Evolutionary conservation across 2,113 vertebrate genomes (phyloP).

Genomic region (Trematomus loennbergii): DNA sequence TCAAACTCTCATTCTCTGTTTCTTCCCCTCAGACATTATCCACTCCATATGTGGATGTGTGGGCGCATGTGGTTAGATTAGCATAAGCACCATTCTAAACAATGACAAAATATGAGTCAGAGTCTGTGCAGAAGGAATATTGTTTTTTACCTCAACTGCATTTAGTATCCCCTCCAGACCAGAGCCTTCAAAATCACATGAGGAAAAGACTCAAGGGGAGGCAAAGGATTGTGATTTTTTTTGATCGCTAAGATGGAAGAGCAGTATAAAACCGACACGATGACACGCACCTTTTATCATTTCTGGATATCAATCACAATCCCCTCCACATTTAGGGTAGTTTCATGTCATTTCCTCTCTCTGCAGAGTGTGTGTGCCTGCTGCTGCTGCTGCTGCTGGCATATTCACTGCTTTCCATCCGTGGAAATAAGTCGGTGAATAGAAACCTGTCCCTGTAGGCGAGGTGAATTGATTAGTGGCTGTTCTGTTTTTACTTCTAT

Average conservation of each 20-base stretch:
- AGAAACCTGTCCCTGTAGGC: constrained; percentile 51
- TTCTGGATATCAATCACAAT: constrained; percentile 1
- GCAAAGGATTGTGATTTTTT: neutral
- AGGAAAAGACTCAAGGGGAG: neutral
- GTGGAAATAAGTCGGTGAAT: constrained; percentile 47
- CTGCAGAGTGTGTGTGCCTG: constrained; percentile 25
- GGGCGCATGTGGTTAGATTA: constrained; percentile 27
- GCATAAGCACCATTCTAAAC: constrained; percentile 7
- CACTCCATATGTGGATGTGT: neutral
- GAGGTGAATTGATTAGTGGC: constrained; percentile 50
- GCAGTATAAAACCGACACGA: neutral
- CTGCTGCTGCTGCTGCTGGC: constrained; percentile 50
- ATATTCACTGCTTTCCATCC: constrained; percentile 35
- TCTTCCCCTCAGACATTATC: neutral
- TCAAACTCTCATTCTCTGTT: neutral
- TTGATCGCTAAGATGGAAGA: neutral
- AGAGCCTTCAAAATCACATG: too few species aligned
- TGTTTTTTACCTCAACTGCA: neutral
- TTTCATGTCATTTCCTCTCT: constrained; percentile 23
- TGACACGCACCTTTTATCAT: constrained; percentile 16
- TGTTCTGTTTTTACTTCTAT: constrained; percentile 49
- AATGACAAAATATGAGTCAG: constrained; percentile 33
- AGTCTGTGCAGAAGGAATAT: neutral
- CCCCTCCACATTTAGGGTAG: constrained; percentile 24
- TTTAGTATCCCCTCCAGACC: neutral